Conservation (phyloP, 2,113 vertebrate species). For the Peromyscus maniculatus region DNA sequence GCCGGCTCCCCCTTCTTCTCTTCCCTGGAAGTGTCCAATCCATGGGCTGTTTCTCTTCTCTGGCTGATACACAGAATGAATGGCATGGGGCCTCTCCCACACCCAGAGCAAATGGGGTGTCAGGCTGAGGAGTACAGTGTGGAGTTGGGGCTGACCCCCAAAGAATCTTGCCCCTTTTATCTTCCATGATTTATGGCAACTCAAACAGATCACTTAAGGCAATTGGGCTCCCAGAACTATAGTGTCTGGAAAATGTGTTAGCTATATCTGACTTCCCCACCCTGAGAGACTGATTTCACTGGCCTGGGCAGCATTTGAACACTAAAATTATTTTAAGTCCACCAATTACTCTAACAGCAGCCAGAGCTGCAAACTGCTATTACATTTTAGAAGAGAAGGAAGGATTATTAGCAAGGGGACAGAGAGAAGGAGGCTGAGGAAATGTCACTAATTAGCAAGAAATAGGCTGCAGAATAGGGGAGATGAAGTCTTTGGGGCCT, state of each 20-base stretch:
- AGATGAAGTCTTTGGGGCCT: not conserved
- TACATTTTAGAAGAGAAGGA: not conserved
- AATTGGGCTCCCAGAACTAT: not conserved
- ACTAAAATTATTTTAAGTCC: not conserved
- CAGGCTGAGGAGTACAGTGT: not conserved
- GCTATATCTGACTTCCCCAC: not conserved
- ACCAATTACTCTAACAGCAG: not conserved
- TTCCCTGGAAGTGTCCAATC: not conserved
- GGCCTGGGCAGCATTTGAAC: not conserved
- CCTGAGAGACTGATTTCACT: not conserved
- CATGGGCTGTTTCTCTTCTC: not conserved
- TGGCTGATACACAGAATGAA: not conserved
- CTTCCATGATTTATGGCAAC: not conserved
- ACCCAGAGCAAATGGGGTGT: fast-evolving
- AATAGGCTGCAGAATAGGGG: not conserved
- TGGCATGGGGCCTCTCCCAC: not conserved
- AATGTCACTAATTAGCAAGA: not conserved
- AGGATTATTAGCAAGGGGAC: not conserved
- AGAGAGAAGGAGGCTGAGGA: not conserved
- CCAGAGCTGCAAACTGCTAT: not conserved
- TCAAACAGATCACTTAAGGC: not conserved
- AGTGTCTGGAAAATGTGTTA: not conserved
- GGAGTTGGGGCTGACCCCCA: not conserved
- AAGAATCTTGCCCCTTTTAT: not conserved
- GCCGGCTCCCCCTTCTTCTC: not conserved